These are phyloP conservation scores for Medauroidea extradentata DNA, from an alignment of 1,140 invertebrate genomes.

Conservation along the genomic window DNA sequence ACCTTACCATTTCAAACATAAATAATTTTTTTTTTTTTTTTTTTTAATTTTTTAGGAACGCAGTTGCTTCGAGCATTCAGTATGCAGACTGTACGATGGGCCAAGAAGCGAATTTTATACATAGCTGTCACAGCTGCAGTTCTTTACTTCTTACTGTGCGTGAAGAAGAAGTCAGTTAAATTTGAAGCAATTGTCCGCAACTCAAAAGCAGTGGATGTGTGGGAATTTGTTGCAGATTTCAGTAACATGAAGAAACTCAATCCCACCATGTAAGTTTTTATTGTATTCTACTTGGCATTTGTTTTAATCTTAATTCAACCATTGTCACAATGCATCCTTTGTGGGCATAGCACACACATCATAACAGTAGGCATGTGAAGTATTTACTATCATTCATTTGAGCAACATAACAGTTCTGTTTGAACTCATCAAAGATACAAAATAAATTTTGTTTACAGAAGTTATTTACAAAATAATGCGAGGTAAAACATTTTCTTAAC, in stretches of 20 bases:
- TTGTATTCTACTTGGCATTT: not conserved
- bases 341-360: not conserved
- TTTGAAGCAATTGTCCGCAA: constrained; percentile 46
- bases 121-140: not conserved
- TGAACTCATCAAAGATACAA: too few relatives aligned
- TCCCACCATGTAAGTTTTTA: constrained; percentile 60
- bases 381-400: not conserved
- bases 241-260: constrained; percentile 65
- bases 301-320: too few relatives aligned
- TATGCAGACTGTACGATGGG: too few relatives aligned
- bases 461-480: too few relatives aligned
- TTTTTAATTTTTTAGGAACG: too few relatives aligned
- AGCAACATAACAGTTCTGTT: too few relatives aligned
- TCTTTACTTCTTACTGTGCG: constrained; percentile 2
- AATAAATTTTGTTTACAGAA: too few relatives aligned
- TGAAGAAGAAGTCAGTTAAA: constrained; percentile 16
- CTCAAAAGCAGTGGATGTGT: constrained; percentile 53
- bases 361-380: not conserved
- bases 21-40: too few relatives aligned
- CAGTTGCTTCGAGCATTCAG: too few relatives aligned
- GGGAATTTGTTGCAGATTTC: constrained; percentile 70
- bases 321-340: too few relatives aligned
- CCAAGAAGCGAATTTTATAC: constrained; percentile 11
- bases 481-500: too few relatives aligned
- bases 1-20: too few relatives aligned